Percentiles rank a stretch among this genome's conserved stretches.
These are phyloP conservation scores for Notothenia rossii DNA, from an alignment of 2,113 vertebrate species.

Conservation along the genomic window DNA sequence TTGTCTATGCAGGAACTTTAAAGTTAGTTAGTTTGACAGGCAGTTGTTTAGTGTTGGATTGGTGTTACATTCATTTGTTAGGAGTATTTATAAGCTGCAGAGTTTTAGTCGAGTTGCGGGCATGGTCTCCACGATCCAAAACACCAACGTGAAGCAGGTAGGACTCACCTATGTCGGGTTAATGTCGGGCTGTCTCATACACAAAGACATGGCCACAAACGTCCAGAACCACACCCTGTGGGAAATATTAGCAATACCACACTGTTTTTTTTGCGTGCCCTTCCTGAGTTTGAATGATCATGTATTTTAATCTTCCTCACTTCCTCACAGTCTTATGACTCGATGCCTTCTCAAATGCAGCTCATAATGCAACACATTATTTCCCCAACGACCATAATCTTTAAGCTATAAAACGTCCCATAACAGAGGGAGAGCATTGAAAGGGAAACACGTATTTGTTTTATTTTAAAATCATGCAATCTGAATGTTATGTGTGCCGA, in stretches of 20 bases:
- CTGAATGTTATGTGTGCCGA: background rate
- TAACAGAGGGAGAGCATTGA: background rate
- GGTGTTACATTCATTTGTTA: background rate
- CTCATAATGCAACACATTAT: background rate
- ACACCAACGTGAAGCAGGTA: constrained; percentile 66
- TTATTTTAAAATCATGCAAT: too few species aligned
- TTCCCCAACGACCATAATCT: too few species aligned
- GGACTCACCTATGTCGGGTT: constrained; percentile 2
- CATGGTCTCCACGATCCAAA: constrained; percentile 65
- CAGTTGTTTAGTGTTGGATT: background rate
- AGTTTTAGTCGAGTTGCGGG: background rate
- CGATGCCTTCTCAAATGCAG: background rate
- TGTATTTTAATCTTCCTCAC: background rate
- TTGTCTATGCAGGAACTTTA: background rate
- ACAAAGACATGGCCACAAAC: background rate
- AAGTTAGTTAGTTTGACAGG: background rate
- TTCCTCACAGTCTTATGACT: background rate
- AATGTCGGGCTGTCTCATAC: background rate
- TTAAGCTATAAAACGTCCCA: background rate
- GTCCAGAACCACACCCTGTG: background rate
- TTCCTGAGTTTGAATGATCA: background rate
- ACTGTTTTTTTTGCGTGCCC: background rate
- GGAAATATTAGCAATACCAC: background rate
- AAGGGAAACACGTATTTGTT: too few species aligned
- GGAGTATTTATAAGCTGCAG: background rate